Evolutionary conservation across 1,140 invertebrate species (phyloP).

Genomic region (Lasaia peninsularis): DNA sequence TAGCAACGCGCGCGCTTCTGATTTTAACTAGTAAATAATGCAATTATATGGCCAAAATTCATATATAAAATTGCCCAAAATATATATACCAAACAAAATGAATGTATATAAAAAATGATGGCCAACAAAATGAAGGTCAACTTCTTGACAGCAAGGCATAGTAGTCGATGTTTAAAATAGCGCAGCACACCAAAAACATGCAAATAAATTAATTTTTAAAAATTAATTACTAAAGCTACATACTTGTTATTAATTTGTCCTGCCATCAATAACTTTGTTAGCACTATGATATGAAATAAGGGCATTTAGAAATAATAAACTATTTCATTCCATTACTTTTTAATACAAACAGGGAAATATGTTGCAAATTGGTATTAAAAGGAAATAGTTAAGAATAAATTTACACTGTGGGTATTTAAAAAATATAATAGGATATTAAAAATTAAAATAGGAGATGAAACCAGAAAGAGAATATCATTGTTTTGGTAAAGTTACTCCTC

Average conservation of each 20-base stretch:
- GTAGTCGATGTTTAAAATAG: slow-evolving; percentile 72
- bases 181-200: slow-evolving; percentile 74
- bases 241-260: not conserved
- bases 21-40: slow-evolving; percentile 53
- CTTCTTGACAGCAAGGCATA: slow-evolving; percentile 89
- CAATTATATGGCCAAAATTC: slow-evolving; percentile 68
- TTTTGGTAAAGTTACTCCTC: too few relatives aligned
- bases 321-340: too few relatives aligned
- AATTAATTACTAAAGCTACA: slow-evolving; percentile 4
- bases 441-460: too few relatives aligned
- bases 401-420: too few relatives aligned
- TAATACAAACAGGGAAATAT: too few relatives aligned
- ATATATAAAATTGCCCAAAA: slow-evolving; percentile 70
- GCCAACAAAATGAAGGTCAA: slow-evolving; percentile 93
- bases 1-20: slow-evolving; percentile 64
- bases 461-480: too few relatives aligned
- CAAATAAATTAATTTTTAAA: slow-evolving; percentile 48
- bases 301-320: too few relatives aligned
- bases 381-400: too few relatives aligned
- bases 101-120: slow-evolving; percentile 82
- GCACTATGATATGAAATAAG: not conserved
- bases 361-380: too few relatives aligned
- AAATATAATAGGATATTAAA: too few relatives aligned
- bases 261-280: slow-evolving; percentile 12
- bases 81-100: slow-evolving; percentile 70